Evolutionary conservation across 2,888 invertebrate genomes (phyloP), one percentile per base, ranked within the genome.

Genomic region (Orthosia incerta): DNA sequence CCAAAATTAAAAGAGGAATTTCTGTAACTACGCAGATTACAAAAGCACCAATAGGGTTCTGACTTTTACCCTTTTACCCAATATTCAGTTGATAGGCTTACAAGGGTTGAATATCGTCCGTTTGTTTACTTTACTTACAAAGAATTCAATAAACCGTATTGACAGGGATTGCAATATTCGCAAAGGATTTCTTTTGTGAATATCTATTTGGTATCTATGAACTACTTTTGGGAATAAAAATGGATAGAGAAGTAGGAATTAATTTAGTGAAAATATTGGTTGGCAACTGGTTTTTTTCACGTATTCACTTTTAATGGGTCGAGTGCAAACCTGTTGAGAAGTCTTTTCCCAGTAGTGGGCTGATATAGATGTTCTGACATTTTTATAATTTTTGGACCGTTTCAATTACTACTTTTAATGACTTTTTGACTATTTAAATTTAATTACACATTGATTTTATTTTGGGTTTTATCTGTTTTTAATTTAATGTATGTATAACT

Each of bases 91-190:
- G 68, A 83, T 74, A 71, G 75, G 88, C 83, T 86, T 86, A 85
- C 61, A 76, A 79, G 84, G 85, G 82, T 87, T 70, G 75, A 71
- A 61, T 63, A 61, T 62, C 64, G 56, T 63, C 50, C 62, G 63
- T 60, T 71, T 86, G 79, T 76, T 80, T 80, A 68, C 79, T 72
- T 79, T 71, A 39, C 45, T 70, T 53, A 74, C 79, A 76, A 87
- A 85, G 83, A 86, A 83, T 83, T 86, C 85, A 85, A 87, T 87
- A 84, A 67, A 46, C 60, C 57, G 23, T 74, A 74, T 79, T 75
- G 83, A 73, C 80, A 75, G 57, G 70, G 72, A 63, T 62, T 71
- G 70, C 72, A 65, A 81, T 78, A 75, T 72, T 71, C 13, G n/a
- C 56, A 73, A 74, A 60, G 73, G 73, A 77, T 61, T 71, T 68